Evolutionary conservation across 2,113 vertebrate genomes (phyloP).

Genomic region (Oreotrochilus melanogaster): DNA sequence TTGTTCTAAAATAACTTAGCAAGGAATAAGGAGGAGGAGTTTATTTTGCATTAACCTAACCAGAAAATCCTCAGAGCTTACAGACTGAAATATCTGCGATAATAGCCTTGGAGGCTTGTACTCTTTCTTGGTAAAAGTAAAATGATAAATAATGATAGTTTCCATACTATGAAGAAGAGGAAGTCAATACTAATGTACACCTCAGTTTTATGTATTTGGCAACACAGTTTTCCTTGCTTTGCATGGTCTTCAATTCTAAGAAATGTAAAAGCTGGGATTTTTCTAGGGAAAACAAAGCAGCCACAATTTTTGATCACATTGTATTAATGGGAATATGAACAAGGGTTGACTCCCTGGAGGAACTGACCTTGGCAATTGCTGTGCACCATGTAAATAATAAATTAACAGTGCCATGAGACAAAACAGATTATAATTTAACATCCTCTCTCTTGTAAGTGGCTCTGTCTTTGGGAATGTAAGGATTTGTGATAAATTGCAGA

Average conservation of each 20-base stretch:
- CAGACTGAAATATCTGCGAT: not conserved
- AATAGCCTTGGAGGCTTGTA: not conserved
- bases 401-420: not conserved
- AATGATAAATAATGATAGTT: not conserved
- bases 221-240: not conserved
- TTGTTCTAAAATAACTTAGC: not conserved
- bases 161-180: not conserved
- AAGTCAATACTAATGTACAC: not conserved
- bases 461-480: not conserved
- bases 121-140: not conserved
- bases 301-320: not conserved
- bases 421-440: not conserved
- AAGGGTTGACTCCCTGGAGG: not conserved
- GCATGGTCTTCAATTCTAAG: not conserved
- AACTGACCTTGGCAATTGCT: not conserved
- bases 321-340: not conserved
- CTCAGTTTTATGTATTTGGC: not conserved
- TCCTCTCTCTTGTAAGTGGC: not conserved
- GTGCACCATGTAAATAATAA: not conserved
- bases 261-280: not conserved
- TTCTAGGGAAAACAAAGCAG: not conserved
- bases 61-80: not conserved
- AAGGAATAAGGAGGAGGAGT: not conserved
- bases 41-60: not conserved
- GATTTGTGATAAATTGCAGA: not conserved